Evolutionary conservation across 64 coral and sea anemone genomes (phyloP).

Genomic region (Platygyra sinensis): DNA sequence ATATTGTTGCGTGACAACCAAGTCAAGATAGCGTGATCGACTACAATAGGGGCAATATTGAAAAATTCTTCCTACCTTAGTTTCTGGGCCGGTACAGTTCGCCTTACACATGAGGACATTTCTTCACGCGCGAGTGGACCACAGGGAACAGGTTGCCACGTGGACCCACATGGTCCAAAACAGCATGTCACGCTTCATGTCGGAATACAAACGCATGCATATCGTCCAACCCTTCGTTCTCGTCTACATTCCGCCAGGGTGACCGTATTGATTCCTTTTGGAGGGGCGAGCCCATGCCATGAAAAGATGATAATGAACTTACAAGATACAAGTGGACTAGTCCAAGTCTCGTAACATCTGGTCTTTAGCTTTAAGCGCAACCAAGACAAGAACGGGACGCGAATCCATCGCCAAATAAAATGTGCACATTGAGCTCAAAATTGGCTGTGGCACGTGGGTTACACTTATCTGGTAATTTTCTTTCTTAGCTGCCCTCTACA

Average conservation of each 20-base stretch:
- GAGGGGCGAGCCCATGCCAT: neutral
- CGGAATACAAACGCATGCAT: conserved; percentile 97
- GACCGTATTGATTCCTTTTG: conserved; percentile 21
- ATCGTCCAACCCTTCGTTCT: conserved; percentile 86
- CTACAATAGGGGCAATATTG: no score
- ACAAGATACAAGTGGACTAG: no score
- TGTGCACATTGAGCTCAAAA: no score
- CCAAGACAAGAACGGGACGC: no score
- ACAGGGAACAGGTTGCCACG: conserved; percentile 94
- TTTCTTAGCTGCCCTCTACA: no score
- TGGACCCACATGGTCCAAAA: conserved; percentile 94
- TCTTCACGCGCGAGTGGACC: conserved; percentile 96
- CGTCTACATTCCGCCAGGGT: conserved; percentile 35
- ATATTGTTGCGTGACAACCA: no score
- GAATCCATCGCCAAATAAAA: no score
- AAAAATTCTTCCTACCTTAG: conserved; percentile 62
- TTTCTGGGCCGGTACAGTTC: conserved; percentile 91
- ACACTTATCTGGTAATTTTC: no score
- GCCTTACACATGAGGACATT: conserved; percentile 97
- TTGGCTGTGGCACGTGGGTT: no score
- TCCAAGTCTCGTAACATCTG: no score
- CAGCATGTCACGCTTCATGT: conserved; percentile 90
- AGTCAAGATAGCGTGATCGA: no score
- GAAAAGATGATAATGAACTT: neutral
- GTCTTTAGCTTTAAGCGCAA: no score